These are phyloP conservation scores for Tetraodon nigroviridis DNA, from an alignment of 2,113 vertebrate species.

Conservation along the genomic window DNA sequence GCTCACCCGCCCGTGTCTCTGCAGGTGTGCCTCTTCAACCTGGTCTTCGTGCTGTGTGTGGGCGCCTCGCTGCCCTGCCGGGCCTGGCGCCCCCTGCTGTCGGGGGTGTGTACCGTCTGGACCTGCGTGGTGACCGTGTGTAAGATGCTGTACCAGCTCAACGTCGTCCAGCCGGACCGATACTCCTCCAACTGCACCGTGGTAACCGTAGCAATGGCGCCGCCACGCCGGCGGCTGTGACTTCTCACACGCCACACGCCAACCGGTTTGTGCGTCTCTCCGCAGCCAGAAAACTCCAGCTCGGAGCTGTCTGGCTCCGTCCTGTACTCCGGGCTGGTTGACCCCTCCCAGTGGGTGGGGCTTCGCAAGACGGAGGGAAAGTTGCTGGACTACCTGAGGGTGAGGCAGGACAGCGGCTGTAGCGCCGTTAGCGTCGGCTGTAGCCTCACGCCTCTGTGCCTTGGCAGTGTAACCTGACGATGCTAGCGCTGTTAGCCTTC, in stretches of 20 bases:
- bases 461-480: constrained; percentile 78
- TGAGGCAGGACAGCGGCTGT: constrained; percentile 55
- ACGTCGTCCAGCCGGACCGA: constrained; percentile 79
- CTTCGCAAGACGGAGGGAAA: constrained; percentile 78
- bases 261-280: background rate
- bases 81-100: constrained; percentile 83
- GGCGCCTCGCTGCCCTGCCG: constrained; percentile 86
- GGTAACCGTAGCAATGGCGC: constrained; percentile 61
- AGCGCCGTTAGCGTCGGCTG: constrained; percentile 79
- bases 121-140: constrained; percentile 90
- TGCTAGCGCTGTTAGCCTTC: constrained; percentile 88
- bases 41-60: constrained; percentile 88
- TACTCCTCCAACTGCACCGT: constrained; percentile 85
- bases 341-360: constrained; percentile 91
- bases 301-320: constrained; percentile 75
- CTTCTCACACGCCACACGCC: too few species aligned
- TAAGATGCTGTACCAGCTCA: constrained; percentile 96
- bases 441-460: background rate
- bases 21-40: constrained; percentile 83
- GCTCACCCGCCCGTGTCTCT: constrained; percentile 39
- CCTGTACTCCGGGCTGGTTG: constrained; percentile 81
- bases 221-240: too few species aligned
- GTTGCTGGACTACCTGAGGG: constrained; percentile 85
- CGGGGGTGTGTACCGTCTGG: constrained; percentile 90
- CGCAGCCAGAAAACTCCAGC: constrained; percentile 60